Evolutionary conservation across 2,888 invertebrate species (phyloP), one percentile per base, ranked within the genome.

Genomic region (Isoperla grammatica): DNA sequence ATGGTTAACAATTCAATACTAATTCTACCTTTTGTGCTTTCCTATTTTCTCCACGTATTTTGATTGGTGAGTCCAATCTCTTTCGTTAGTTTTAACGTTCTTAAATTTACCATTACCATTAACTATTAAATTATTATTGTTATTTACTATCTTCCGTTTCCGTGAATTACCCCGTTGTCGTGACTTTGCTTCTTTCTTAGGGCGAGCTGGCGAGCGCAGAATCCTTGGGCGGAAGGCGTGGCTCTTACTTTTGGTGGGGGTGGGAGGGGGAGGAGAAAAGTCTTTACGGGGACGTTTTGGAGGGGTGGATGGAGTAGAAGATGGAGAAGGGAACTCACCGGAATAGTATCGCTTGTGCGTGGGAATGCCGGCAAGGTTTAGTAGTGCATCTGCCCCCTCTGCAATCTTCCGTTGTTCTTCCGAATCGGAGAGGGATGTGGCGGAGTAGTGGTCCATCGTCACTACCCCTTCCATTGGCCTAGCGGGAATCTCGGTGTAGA

Each of bases 371-470:
- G 89, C 89, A 59, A 90, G 76, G 71, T 89, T 88, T 46, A 90
- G 75, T 63, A 90, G 74, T 0, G 88, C 89, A 69, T 89, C 88
- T 0, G 89, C 89, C 61, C 89, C 89, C 72, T 88, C 88, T 43
- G 84, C 86, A 65, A 88, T 86, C 68, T 84, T 84, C 65, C 86
- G 78, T 67, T 82, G 83, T 72, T 86, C 86, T 67, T 85, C 86
- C 50, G 83, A 76, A 68, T 84, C 83, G 65, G 76, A 73, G 56
- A 73, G 72, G 45, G 72, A 71, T 40, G 64, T 17, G 45, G 45
- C 15, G 5, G 53, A 17, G 53, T 39, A 53, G 19, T 22, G 46
- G 58, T 12, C 71, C 71, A 5, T 66, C 60, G 22, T 60, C 66
- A 12, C 65, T 45, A 57, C 65, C 35, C 13, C 17, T 19, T 37